These are phyloP conservation scores for Streptopelia turtur DNA, from an alignment of 2,797 vertebrate species.

Conservation along the genomic window DNA sequence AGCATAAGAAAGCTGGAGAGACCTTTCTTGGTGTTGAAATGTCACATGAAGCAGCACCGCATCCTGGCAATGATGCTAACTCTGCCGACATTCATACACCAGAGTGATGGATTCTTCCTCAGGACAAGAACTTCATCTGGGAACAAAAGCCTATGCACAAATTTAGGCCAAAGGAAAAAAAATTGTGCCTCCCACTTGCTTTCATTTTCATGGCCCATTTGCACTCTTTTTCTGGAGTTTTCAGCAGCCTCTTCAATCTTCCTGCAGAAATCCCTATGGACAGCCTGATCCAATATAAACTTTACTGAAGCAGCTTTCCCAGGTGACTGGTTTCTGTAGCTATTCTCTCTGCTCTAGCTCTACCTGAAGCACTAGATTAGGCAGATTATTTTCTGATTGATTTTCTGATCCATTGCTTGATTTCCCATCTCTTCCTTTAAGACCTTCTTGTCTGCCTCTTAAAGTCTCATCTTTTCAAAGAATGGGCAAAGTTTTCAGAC, in stretches of 20 bases:
- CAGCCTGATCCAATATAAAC: conserved; percentile 41
- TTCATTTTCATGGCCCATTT: conserved; percentile 62
- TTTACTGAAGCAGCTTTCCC: conserved; percentile 50
- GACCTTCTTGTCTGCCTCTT: background rate
- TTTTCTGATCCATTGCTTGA: background rate
- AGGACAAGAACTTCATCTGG: conserved; percentile 7
- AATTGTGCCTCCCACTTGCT: background rate
- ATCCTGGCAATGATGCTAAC: background rate
- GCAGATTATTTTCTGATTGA: too few relatives aligned
- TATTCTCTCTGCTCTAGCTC: background rate
- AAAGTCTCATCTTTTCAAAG: conserved; percentile 7
- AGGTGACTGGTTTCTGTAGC: conserved; percentile 48
- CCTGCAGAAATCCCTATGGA: conserved; percentile 33
- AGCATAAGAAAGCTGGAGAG: background rate
- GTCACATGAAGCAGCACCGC: background rate
- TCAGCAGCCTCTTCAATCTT: conserved; percentile 57
- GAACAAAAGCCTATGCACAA: background rate
- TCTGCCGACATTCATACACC: background rate
- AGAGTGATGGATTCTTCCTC: background rate
- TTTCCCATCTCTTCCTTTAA: background rate
- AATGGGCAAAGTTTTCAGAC: background rate
- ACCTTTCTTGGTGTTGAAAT: background rate
- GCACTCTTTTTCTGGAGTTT: conserved; percentile 39
- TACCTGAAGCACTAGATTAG: background rate
- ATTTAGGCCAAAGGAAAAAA: conserved; percentile 18